These are phyloP conservation scores for Phyllostomus hastatus DNA, from an alignment of 2,113 vertebrate genomes.

Conservation along the genomic window DNA sequence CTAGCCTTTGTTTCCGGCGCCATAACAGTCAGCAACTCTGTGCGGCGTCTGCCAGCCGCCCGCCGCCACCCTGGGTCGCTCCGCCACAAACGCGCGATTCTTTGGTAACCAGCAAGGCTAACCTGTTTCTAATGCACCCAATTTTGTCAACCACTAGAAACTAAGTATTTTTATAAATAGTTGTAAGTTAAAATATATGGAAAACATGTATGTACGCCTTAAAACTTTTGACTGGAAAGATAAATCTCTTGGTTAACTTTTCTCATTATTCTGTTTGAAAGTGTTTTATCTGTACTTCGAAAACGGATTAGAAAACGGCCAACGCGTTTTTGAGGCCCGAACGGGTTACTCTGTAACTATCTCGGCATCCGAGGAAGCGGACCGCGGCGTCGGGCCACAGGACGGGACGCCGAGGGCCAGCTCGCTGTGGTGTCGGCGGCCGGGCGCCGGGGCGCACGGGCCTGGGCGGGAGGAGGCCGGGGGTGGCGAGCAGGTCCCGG, in stretches of 20 bases:
- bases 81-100: not conserved
- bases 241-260: not conserved
- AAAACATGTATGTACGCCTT: not conserved
- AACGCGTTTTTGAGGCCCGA: not conserved
- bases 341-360: not conserved
- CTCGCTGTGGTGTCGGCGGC: accelerated
- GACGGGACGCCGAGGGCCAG: accelerated
- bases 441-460: accelerated
- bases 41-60: not conserved
- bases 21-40: accelerated
- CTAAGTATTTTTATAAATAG: not conserved
- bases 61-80: not conserved
- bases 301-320: not conserved
- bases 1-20: not conserved
- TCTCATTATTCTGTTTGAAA: not conserved
- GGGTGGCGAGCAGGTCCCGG: accelerated
- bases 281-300: not conserved
- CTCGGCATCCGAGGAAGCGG: not conserved
- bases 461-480: accelerated
- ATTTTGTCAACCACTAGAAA: not conserved
- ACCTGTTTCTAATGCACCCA: not conserved
- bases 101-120: not conserved
- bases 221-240: not conserved
- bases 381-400: accelerated
- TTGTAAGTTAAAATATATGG: not conserved